These are phyloP conservation scores for Triops cancriformis DNA, from an alignment of 1,140 invertebrate genomes.

Conservation along the genomic window DNA sequence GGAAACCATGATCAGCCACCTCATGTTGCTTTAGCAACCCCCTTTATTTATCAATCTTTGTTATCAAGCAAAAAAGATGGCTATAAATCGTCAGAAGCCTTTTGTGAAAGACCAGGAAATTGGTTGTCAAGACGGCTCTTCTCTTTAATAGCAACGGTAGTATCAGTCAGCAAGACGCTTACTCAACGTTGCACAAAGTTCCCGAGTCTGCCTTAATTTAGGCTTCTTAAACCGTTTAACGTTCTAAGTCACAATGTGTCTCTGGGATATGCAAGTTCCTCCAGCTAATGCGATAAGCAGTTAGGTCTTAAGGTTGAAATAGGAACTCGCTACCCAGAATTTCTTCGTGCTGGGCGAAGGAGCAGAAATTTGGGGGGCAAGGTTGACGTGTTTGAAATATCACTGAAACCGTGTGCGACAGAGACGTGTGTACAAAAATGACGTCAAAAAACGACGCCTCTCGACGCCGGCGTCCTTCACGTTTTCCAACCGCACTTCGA, in stretches of 20 bases:
- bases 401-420: not conserved
- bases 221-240: too few species aligned
- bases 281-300: too few species aligned
- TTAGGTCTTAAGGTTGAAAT: too few species aligned
- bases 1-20: too few species aligned
- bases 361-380: too few species aligned
- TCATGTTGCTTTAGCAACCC: too few species aligned
- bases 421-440: not conserved
- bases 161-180: not conserved
- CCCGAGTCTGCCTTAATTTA: too few species aligned
- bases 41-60: not conserved
- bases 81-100: not conserved
- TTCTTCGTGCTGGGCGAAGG: too few species aligned
- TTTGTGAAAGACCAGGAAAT: not conserved
- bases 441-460: not conserved
- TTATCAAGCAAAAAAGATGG: not conserved
- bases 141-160: not conserved
- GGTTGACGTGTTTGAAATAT: too few species aligned
- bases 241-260: too few species aligned
- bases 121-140: not conserved
- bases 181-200: not conserved
- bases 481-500: not conserved
- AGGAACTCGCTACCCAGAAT: too few species aligned
- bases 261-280: too few species aligned
- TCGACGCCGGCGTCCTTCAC: not conserved